Evolutionary conservation across 2,888 invertebrate species (phyloP), one percentile per base, ranked within the genome.

Genomic region (Phortica okadai): DNA sequence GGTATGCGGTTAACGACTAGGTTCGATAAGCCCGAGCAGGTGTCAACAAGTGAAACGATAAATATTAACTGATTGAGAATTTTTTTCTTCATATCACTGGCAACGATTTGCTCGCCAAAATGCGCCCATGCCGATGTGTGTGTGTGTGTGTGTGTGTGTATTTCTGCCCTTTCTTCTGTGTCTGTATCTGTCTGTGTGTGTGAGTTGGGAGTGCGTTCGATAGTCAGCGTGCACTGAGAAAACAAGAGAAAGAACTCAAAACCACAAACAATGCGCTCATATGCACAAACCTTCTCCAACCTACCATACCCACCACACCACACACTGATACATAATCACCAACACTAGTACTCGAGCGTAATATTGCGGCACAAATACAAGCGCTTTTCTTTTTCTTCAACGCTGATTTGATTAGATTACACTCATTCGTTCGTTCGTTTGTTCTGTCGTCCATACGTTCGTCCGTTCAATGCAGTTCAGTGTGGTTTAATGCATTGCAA

Each of bases 31-130:
- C 76, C 70, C 74, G 69, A 80, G 83, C 87, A 88, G 83, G 86
- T 90, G 89, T 87, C 83, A 84, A 83, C 89, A 79, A 78, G 79
- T 81, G 82, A 79, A 84, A 81, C 81, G 89, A 89, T 89, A 89
- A 88, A 82, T 82, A 81, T 83, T 82, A 88, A 89, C 89, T 89
- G 89, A 89, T 82, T 85, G 81, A 45, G 45, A 45, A 45, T 45
- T 10, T 45, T 10, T 45, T 10, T 10, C 6, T 10, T 6, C 10
- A 45, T 45, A 45, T 45, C 21, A 21, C 21, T 21, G 21, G 21
- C 21, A 8, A 33, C 66, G 42, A 66, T 66, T 25, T 64, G 33
- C 33, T 16, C 5, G 45, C 45, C 45, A 45, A 45, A 45, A 10
- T 10, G 45, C 45, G 10, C 6, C 0, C 10, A 10, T 45, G 45